Percentiles rank a stretch among this genome's conserved stretches.
Evolutionary conservation across 2,888 invertebrate species (phyloP).

Genomic region (Notodonta dromedarius): DNA sequence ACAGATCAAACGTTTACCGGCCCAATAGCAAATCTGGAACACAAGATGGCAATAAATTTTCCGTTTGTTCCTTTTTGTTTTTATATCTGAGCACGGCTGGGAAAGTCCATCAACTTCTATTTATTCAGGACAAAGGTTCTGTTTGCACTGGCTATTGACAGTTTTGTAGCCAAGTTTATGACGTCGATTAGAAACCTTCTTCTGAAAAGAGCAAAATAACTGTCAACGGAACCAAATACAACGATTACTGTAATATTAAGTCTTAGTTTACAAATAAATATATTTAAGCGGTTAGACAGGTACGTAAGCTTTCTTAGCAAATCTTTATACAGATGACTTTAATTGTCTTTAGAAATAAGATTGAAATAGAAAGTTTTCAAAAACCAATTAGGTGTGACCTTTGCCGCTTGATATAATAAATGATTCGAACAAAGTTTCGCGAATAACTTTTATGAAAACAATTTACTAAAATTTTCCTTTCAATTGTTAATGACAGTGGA

Average conservation of each 20-base stretch:
- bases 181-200: background rate
- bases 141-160: conserved; percentile 37
- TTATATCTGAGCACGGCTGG: conserved; percentile 13
- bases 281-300: too few species aligned
- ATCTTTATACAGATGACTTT: conserved; percentile 9
- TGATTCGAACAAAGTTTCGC: conserved; percentile 47
- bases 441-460: conserved; percentile 22
- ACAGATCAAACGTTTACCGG: background rate
- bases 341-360: too few species aligned
- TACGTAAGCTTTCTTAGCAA: too few species aligned
- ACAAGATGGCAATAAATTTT: background rate
- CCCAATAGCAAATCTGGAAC: background rate
- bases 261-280: too few species aligned
- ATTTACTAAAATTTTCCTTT: too few species aligned
- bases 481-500: too few species aligned
- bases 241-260: too few species aligned
- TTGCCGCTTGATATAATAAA: conserved; percentile 39
- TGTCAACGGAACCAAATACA: too few species aligned
- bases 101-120: conserved; percentile 34
- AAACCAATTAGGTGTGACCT: conserved; percentile 53
- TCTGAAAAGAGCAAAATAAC: too few species aligned
- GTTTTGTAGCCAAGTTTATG: conserved; percentile 23
- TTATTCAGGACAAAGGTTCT: conserved; percentile 44
- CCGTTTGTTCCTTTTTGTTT: conserved; percentile 1
- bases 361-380: conserved; percentile 36